phyloP scores from a whole-genome alignment of 92 coral and sea anemone genomes.

The Parazoanthus darwini region DNA sequence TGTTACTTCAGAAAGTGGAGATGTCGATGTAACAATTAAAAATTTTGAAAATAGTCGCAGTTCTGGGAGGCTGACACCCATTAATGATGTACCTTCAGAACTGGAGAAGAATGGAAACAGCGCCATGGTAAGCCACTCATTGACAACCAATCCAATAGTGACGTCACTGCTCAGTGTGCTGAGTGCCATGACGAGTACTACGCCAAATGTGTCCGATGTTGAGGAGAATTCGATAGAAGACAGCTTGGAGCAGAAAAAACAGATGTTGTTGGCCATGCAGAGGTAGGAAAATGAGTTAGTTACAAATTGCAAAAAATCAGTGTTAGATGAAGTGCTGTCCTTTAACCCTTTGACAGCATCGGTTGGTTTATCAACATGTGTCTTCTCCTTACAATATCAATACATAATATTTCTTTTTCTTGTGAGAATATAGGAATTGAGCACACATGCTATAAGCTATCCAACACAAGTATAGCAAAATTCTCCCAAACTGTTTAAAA shows the following conservation, averaged over 20 bases:
- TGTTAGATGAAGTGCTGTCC: too few species aligned
- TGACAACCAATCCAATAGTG: slow-evolving; percentile 31
- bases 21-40: slow-evolving; percentile 5
- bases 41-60: slow-evolving; percentile 27
- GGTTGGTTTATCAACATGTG: too few species aligned
- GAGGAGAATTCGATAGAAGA: slow-evolving; percentile 67
- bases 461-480: too few species aligned
- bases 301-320: too few species aligned
- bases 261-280: slow-evolving; percentile 84
- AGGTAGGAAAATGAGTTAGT: slow-evolving; percentile 56
- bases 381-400: too few species aligned
- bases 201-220: slow-evolving; percentile 60
- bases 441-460: too few species aligned
- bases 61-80: slow-evolving; percentile 48
- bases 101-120: slow-evolving; percentile 43
- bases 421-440: too few species aligned
- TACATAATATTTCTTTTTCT: too few species aligned
- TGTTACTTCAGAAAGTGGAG: neutral
- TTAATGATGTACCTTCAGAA: slow-evolving; percentile 25
- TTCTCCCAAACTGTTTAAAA: too few species aligned
- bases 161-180: slow-evolving; percentile 75
- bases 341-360: too few species aligned
- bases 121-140: slow-evolving; percentile 8
- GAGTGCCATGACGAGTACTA: slow-evolving; percentile 66
- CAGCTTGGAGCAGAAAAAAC: slow-evolving; percentile 84